Evolutionary conservation across 2,797 vertebrate genomes (phyloP).

Genomic region (Micrastur ruficollis): DNA sequence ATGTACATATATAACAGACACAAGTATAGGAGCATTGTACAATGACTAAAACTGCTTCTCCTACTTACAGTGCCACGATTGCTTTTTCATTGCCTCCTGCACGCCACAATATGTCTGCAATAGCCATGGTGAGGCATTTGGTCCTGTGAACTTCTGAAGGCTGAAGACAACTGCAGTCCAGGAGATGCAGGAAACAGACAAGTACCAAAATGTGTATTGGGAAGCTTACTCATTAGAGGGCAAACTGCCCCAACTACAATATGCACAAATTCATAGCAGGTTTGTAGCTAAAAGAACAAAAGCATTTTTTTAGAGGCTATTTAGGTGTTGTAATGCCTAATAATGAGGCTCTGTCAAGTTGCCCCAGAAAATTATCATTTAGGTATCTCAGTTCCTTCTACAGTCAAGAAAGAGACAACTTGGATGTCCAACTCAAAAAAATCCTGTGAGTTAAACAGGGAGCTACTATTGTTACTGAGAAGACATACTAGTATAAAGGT

Average conservation of each 20-base stretch:
- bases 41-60: background rate
- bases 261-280: background rate
- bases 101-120: conserved; percentile 88
- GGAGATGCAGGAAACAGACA: background rate
- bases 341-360: fast-evolving
- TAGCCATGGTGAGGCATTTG: conserved; percentile 79
- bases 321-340: background rate
- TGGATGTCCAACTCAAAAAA: background rate
- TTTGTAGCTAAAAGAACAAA: background rate
- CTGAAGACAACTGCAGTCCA: conserved; percentile 71
- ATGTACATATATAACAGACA: fast-evolving
- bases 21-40: background rate
- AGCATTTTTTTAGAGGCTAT: background rate
- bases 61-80: conserved; percentile 84
- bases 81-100: conserved; percentile 82
- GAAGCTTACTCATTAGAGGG: background rate
- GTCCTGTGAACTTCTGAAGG: conserved; percentile 80
- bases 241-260: background rate
- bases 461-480: background rate
- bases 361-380: background rate
- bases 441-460: background rate
- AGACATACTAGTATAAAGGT: background rate
- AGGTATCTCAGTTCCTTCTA: background rate
- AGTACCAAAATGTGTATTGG: background rate
- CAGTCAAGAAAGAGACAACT: background rate